Evolutionary conservation across 2,797 vertebrate species (phyloP).

Genomic region (Acipenser ruthenus): DNA sequence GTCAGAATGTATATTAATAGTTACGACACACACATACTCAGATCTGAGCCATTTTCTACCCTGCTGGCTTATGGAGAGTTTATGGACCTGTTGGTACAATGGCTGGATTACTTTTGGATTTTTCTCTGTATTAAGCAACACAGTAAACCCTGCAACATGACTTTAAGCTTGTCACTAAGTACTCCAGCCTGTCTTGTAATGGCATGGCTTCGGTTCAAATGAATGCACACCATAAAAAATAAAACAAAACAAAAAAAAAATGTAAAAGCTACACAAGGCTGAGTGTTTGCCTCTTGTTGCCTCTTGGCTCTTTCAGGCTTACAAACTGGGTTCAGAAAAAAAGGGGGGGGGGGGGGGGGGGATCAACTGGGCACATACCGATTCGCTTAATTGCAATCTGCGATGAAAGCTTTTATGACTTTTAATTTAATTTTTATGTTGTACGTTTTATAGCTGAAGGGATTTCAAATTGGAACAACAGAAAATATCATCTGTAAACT

Average conservation of each 20-base stretch:
- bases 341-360: not conserved
- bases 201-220: constrained; percentile 21
- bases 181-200: constrained; percentile 34
- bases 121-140: constrained; percentile 32
- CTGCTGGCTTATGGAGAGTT: constrained; percentile 40
- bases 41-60: constrained; percentile 27
- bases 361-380: not conserved
- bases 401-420: not conserved
- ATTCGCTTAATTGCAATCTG: not conserved
- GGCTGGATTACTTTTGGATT: constrained; percentile 31
- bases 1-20: constrained; percentile 31
- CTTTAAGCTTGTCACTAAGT: constrained; percentile 29
- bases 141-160: constrained; percentile 32
- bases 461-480: not conserved
- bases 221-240: constrained; percentile 27
- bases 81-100: constrained; percentile 35
- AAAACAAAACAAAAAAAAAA: constrained; percentile 10
- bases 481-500: not conserved
- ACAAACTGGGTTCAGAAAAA: not conserved
- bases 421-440: not conserved
- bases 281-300: constrained; percentile 14
- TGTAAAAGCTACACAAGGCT: no score
- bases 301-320: constrained; percentile 15
- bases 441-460: not conserved
- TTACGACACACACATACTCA: constrained; percentile 21